Base-by-base conservation (phyloP, 2,888 invertebrate genomes). In the Lamproptera curius region DNA sequence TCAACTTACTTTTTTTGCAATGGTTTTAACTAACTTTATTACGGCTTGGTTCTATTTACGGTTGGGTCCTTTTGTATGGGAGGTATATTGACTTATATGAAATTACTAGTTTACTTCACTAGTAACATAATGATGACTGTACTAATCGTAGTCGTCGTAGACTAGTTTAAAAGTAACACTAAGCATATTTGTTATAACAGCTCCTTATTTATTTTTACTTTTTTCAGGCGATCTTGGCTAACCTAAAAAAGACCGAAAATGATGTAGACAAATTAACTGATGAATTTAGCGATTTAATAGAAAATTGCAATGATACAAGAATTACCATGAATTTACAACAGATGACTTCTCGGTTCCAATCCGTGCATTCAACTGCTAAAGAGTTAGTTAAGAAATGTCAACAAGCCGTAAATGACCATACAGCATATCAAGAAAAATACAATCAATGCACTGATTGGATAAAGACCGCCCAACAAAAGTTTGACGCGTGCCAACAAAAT, bases 321-420 rank as follows among this genome's bases (percentile, higher is more conserved):
- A 94, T 97, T 49, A 94, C 96, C 1, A 94, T 95, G 55, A 96
- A 94, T 69, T 91, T 96, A 20, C 96, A 97, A 70, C 97, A 97
- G 76, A 93, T 97, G 52, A 94, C 95, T 1, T 96, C 96, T 3
- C 89, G 97, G 49, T 97, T 96, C 85, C 96, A 97, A 73, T 94
- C 96, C 0, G 93, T 97, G 39, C 95, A 96, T 74, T 92, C 93
- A 0, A 96, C 97, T 0, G 93, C 95, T 1, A 95, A 94, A 81
- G 97, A 97, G 77, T 91, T 97, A 20, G 91, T 96, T 1, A 96
- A 96, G 74, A 97, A 97, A 80, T 97, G 96, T 65, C 96, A 97
- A 63, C 95, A 96, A 83, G 93, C 96, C 4, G 92, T 95, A 0
- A 89, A 90, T 44, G 96, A 96, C 66, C 96, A 97, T 60, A 91